Conservation (phyloP, 1,140 invertebrate species). For the Nixonia krombeini region DNA sequence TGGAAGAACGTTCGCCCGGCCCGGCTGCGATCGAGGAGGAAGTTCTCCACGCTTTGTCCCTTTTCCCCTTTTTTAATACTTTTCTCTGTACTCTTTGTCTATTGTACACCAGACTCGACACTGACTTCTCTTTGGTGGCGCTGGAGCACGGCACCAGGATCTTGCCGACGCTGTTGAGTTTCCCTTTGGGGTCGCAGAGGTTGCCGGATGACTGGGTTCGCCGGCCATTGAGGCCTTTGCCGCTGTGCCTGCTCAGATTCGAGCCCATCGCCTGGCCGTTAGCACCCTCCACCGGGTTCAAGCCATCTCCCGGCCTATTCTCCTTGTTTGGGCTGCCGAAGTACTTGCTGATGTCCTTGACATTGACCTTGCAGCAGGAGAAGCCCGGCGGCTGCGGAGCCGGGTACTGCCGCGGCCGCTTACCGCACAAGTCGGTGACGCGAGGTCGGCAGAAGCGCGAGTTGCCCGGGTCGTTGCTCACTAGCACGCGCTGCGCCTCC, state of each 20-base stretch:
- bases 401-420: constrained; percentile 19
- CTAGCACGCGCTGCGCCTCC: constrained; percentile 26
- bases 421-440: constrained; percentile 15
- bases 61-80: not conserved
- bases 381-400: constrained; percentile 1
- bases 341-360: constrained; percentile 27
- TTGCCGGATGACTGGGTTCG: constrained; percentile 80
- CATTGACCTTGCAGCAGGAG: constrained; percentile 17
- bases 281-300: constrained; percentile 29
- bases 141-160: constrained; percentile 63
- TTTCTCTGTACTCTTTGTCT: not conserved
- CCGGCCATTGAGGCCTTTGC: constrained; percentile 78
- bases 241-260: constrained; percentile 80
- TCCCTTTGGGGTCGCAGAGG: constrained; percentile 67
- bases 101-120: constrained; percentile 1
- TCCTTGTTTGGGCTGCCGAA: constrained; percentile 60
- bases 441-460: constrained; percentile 12
- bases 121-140: constrained; percentile 66
- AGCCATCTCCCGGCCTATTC: constrained; percentile 51
- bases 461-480: constrained; percentile 22
- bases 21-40: not conserved
- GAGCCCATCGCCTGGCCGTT: constrained; percentile 75
- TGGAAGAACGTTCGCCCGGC: constrained; percentile 1
- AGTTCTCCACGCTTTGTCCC: not conserved
- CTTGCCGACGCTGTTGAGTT: constrained; percentile 68